Percentiles rank a stretch among this genome's conserved stretches.
Conservation (phyloP, 2,797 vertebrate genomes). For the Petrocephalus schoutedeni region DNA sequence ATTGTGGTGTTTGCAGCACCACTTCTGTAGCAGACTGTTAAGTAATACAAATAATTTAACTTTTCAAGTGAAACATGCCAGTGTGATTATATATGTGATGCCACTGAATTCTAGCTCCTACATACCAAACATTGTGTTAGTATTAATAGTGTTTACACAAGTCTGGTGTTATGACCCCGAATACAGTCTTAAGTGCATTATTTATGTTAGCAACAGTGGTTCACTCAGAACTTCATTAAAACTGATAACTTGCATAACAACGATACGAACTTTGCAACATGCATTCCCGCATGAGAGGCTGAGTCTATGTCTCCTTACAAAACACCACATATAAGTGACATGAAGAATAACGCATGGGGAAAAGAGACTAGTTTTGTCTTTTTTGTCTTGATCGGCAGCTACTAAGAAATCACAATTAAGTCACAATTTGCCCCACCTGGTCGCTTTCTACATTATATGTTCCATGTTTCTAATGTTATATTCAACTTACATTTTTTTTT, state of each 20-base stretch:
- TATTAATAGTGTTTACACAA: neutral
- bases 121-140: neutral
- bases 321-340: neutral
- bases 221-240: neutral
- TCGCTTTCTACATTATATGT: neutral
- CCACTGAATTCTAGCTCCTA: neutral
- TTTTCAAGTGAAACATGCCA: neutral
- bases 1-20: neutral
- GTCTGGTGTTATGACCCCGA: neutral
- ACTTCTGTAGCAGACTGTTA: neutral
- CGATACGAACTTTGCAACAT: neutral
- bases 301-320: neutral
- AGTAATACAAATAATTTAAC: neutral
- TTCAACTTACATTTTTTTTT: neutral
- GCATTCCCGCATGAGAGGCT: neutral
- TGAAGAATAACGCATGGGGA: neutral
- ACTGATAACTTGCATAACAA: neutral
- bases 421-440: neutral
- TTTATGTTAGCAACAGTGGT: constrained; percentile 4
- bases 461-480: neutral
- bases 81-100: neutral
- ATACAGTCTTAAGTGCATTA: constrained; percentile 6
- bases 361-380: neutral
- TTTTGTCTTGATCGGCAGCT: neutral
- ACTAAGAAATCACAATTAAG: neutral